Conservation (phyloP, 2,888 invertebrate genomes). For the Lutraria lutraria region DNA sequence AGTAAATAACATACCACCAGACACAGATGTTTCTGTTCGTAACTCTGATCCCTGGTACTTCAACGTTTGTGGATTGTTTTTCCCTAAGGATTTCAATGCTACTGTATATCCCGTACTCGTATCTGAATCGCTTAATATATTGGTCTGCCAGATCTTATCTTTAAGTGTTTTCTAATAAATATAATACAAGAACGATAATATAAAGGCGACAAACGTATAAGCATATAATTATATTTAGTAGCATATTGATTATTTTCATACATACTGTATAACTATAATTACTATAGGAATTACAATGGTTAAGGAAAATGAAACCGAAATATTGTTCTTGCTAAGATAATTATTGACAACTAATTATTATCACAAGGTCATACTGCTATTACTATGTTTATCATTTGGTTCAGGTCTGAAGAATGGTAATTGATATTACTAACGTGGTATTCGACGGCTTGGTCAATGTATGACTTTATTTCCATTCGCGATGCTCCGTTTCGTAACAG, state of each 20-base stretch:
- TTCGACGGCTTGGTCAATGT: constrained; percentile 47
- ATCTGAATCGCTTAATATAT: constrained; percentile 55
- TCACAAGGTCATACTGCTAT: no score
- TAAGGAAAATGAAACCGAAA: no score
- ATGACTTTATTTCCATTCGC: constrained; percentile 58
- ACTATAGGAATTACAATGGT: no score
- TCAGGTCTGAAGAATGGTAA: no score
- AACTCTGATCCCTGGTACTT: constrained; percentile 41
- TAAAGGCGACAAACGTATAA: no score
- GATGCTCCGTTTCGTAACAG: constrained; percentile 54
- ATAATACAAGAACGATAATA: background rate
- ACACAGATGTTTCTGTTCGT: constrained; percentile 33
- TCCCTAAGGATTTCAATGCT: constrained; percentile 67
- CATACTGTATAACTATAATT: no score
- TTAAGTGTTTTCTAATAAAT: constrained; percentile 25
- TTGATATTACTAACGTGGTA: constrained; percentile 51
- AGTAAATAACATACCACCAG: constrained; percentile 61
- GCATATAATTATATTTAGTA: no score
- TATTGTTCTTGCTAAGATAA: no score
- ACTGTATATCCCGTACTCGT: constrained; percentile 55
- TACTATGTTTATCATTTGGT: no score
- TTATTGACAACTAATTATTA: no score
- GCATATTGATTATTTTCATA: no score
- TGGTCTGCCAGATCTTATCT: constrained; percentile 30
- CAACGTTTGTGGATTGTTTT: constrained; percentile 70